phyloP scores from a whole-genome alignment of 2,113 vertebrate genomes.

The Pelmatolapia mariae region DNA sequence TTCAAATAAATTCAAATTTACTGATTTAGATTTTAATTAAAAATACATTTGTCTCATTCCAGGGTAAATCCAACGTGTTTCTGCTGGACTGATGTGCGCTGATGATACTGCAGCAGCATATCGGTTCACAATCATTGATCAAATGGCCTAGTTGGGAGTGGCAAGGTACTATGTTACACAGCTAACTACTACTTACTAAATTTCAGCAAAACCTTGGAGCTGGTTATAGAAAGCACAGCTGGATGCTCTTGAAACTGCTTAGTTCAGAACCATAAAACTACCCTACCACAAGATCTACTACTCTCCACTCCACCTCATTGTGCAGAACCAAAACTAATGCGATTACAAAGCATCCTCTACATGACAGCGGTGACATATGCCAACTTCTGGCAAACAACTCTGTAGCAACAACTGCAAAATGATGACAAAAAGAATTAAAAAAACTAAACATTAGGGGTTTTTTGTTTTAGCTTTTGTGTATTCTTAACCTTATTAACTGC shows the following conservation, averaged over 20 bases:
- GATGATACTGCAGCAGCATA: not conserved
- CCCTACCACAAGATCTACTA: not conserved
- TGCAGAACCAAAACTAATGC: not conserved
- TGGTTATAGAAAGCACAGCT: not conserved
- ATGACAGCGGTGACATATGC: not conserved
- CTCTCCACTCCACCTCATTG: not conserved
- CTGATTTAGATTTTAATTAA: not conserved
- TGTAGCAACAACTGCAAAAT: not conserved
- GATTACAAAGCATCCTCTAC: not conserved
- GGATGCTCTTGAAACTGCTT: not conserved
- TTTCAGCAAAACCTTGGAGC: not conserved
- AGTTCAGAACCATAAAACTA: not conserved
- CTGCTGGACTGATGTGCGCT: not conserved
- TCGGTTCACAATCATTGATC: not conserved
- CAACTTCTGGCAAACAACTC: not conserved
- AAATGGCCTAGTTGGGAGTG: not conserved
- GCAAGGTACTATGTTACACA: not conserved
- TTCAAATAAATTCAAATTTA: not conserved
- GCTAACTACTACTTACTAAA: not conserved
- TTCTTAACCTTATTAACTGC: not conserved
- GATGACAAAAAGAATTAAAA: not conserved
- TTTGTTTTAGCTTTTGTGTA: not conserved
- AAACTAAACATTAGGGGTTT: not conserved
- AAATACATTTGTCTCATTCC: not conserved
- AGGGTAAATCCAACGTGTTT: not conserved